Evolutionary conservation across 2,888 invertebrate species (phyloP), one percentile per base, ranked within the genome.

Genomic region (Hololepta plana): DNA sequence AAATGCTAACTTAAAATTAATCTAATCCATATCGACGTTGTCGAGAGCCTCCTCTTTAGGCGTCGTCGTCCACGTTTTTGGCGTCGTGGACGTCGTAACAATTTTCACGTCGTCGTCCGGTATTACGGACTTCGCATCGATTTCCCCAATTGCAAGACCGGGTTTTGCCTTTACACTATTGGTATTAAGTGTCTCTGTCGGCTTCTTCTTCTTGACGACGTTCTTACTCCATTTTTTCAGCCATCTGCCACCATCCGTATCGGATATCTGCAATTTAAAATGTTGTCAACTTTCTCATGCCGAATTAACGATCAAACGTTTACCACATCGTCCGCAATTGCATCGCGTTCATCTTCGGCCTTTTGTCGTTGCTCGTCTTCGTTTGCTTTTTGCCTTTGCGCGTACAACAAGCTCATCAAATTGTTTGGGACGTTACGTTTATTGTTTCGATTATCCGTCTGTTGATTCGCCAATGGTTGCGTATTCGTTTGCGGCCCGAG

Each of bases 401-500:
- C 30, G 43, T 53, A 30, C 38, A 55, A 33, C 4, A 36, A 40
- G 26, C 51, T 44, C 8, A 45, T 36, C 8, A 53, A 35, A 27
- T 38, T 49, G 23, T 51, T 38, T 0, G 54, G 45, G 2, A 57
- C 59, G 27, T 63, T 61, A 2, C 67, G 44, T 33, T 66, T 66
- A 3, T 46, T 52, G 33, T 50, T 53, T 8, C 32, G 33, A 14
- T 30, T 28, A n/a, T 32, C 29, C 12, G 45, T 43, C 4, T 33
- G 35, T 24, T 44, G 47, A 44, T 59, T 49, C 38, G 71, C 72
- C 4, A 79, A 53, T 2, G 70, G 64, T 31, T 66, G 62, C 0
- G 80, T 81, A 30, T 76, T 66, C 2, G 64, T 70, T 45, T 81
- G 81, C 0, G 81, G 81, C 1, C 81, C 81, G 12, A 81, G 46